Evolutionary conservation across 2,113 vertebrate species (phyloP).

Genomic region (Tetraodon nigroviridis): DNA sequence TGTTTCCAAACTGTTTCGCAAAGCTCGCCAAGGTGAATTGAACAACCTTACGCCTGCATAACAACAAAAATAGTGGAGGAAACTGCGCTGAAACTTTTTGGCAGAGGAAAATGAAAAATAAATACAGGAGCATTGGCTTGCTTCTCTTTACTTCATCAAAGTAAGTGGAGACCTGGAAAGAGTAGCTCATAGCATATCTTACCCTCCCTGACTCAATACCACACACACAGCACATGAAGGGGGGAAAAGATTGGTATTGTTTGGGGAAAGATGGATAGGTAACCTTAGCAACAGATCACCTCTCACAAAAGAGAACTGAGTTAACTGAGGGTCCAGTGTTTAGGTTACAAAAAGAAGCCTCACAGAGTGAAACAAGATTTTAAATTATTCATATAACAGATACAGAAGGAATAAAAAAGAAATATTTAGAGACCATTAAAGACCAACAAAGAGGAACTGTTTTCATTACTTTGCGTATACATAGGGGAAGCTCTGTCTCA

Average conservation of each 20-base stretch:
- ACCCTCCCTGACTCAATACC: conserved; percentile 1
- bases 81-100: background rate
- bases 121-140: conserved; percentile 5
- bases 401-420: background rate
- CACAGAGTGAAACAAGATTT: background rate
- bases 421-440: no score
- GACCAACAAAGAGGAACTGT: no score
- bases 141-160: conserved; percentile 17
- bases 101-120: conserved; percentile 17
- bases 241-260: conserved; percentile 13
- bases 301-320: conserved; percentile 12
- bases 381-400: no score
- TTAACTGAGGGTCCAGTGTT: conserved; percentile 19
- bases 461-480: no score
- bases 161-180: conserved; percentile 4
- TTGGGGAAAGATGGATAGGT: conserved; percentile 28
- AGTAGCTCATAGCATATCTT: background rate
- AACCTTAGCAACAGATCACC: conserved; percentile 26
- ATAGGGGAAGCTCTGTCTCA: no score
- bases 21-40: conserved; percentile 19
- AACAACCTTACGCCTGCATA: conserved; percentile 7
- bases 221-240: no score
- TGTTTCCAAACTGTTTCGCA: conserved; percentile 24
- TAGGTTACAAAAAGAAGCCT: conserved; percentile 11
- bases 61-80: conserved; percentile 9